A percentile compares a stretch with the other conserved stretches of the same genome.
These are phyloP conservation scores for Natrix natrix DNA, from an alignment of 2,797 vertebrate genomes.

Conservation along the genomic window DNA sequence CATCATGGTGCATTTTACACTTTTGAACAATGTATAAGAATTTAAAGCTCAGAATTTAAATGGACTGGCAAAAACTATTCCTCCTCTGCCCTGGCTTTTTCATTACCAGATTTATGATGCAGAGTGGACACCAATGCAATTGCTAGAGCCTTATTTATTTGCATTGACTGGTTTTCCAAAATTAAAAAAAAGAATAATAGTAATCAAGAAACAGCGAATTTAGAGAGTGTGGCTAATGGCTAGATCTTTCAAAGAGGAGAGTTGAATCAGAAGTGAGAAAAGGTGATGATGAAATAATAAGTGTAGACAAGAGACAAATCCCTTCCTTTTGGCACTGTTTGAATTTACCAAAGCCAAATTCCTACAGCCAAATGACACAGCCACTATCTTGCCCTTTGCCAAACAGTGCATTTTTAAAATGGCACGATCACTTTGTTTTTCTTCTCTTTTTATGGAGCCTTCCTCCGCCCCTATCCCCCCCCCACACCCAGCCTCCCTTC, in stretches of 20 bases:
- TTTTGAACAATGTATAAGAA: neutral
- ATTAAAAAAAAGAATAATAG: neutral
- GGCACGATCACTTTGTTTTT: neutral
- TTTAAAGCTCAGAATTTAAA: slow-evolving; percentile 33
- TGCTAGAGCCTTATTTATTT: neutral
- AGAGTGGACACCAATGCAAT: neutral
- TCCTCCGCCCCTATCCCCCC: neutral
- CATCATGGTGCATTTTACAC: neutral
- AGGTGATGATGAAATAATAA: neutral
- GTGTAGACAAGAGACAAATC: neutral
- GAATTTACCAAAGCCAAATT: slow-evolving; percentile 58
- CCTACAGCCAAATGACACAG: slow-evolving; percentile 52
- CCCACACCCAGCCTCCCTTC: neutral
- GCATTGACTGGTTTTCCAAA: neutral
- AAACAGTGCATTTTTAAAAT: slow-evolving; percentile 34
- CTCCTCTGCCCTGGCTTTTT: neutral
- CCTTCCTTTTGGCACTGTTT: slow-evolving; percentile 21
- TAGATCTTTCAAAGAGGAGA: neutral
- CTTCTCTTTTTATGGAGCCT: neutral
- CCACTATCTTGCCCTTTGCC: slow-evolving; percentile 46
- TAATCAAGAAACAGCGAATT: neutral
- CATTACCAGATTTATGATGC: neutral
- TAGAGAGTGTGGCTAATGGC: neutral
- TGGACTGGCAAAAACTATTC: neutral
- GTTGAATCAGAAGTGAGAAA: neutral